A percentile compares a stretch with the other conserved stretches of the same genome.
Conservation (phyloP, 1,140 invertebrate species). For the Pseudomyrmex concolor region DNA sequence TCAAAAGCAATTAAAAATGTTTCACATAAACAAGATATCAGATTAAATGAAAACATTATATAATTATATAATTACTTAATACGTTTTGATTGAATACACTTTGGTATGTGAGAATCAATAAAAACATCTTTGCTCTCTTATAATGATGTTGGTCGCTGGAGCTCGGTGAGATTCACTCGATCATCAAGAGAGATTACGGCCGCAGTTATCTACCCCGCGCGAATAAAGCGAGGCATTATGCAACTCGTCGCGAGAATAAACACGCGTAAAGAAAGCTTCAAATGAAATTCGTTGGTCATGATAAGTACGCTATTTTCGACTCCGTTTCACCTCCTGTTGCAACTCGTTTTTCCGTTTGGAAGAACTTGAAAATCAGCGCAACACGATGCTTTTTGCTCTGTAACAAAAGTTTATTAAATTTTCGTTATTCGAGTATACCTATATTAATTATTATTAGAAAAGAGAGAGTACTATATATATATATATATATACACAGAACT, state of each 20-base stretch:
- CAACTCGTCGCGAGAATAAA: neutral
- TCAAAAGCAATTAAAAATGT: too few species aligned
- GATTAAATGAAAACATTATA: too few species aligned
- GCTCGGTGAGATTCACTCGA: neutral
- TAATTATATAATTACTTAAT: too few species aligned
- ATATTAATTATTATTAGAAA: too few species aligned
- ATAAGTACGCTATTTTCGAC: conserved; percentile 22
- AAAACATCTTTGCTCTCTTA: neutral
- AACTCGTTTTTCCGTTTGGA: neutral
- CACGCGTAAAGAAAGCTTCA: neutral
- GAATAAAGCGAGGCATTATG: conserved; percentile 18
- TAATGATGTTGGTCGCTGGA: neutral
- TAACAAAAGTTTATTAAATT: conserved; percentile 11
- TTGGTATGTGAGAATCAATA: too few species aligned
- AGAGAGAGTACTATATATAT: too few species aligned
- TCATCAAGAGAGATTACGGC: neutral
- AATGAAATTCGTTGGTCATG: conserved; percentile 4
- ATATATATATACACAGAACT: too few species aligned
- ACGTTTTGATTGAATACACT: too few species aligned
- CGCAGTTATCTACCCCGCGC: neutral
- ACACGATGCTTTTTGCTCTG: neutral
- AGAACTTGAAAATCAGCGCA: neutral
- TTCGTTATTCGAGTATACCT: neutral
- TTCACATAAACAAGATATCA: too few species aligned
- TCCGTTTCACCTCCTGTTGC: conserved; percentile 3